Base-by-base conservation (phyloP, 1,140 invertebrate species). In the Calycopis cecrops region DNA sequence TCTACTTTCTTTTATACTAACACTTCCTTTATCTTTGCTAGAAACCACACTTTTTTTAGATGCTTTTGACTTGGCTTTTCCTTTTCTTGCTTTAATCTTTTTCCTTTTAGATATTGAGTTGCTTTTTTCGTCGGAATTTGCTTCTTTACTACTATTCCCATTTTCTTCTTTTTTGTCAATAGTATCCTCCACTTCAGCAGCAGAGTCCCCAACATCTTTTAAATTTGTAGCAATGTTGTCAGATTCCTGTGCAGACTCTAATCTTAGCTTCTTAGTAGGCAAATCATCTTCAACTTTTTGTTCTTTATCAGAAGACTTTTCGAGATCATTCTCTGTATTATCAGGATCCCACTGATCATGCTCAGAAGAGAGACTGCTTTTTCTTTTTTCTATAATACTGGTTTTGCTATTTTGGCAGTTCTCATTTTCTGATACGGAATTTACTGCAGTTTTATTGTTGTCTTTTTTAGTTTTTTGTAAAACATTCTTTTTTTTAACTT, bases 71-170 rank as follows among this genome's bases (percentile, higher is more conserved):
- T 81, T 86, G 57, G 81, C 76, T 63, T 83, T 83, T 4, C 76
- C 79, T 65, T 82, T 83, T 37, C 57, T 75, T 1, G 76, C 80
- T 77, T 85, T 85, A n/a, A 85, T 84, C 71, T 81, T 87, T 59
- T 84, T 85, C 40, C 82, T 71, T 48, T 68, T 60, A 28, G 65
- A 60, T 64, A 79, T 68, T 42, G 70, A 53, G 51, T 79, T 67
- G 47, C 73, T 62, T 64, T 61, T 61, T 44, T 67, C 57, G 60
- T 79, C 71, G 47, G 63, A 63, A 48, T 76, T 73, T 48, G 55
- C 47, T 47, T 77, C 70, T 50, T 70, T 67, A 44, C 70, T 74
- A 35, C 62, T 65, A 42, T 60, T 60, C 38, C 61, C 60, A 48
- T 57, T 66, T 52, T 58, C 56, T 37, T 56, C 44, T 35, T 71